Evolutionary conservation across 2,113 vertebrate genomes (phyloP), one percentile per base, ranked within the genome.

Genomic region (Enhydra lutris): DNA sequence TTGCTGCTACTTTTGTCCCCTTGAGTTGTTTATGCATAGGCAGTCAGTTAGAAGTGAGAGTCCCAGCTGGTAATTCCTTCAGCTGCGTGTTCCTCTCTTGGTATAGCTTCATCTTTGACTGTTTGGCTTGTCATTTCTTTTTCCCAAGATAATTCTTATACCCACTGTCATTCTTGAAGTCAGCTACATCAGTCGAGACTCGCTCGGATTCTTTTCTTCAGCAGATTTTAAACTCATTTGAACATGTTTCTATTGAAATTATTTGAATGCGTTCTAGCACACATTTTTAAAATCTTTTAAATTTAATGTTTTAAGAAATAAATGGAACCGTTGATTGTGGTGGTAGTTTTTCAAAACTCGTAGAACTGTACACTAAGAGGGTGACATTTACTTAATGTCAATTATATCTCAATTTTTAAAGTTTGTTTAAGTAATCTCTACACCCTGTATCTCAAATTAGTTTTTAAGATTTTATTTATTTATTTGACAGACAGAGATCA

Each of bases 161-260:
- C 6, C 0, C 74, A 3, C 26, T 45, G 57, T 69, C 7, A 81
- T 74, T 85, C 89, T 78, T 65, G 12, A 89, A 69, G 26, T 71
- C 65, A 91, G 23, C 42, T 81, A 45, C 69, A 39, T 45, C 90
- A 36, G 47, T 69, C 14, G 7, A 94, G 57, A 36, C 31, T 55
- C 39, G 15, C 31, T 74, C 73, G 6, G 36, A 34, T 73, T 61
- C 9, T 92, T 73, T 65, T 39, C 45, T 76, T 73, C 85, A 96
- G 24, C 29, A 82, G 39, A 76, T 87, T 87, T 97, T 92, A 85
- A 95, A 50, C 55, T 82, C 82, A 45, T 69, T 67, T 79, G 42
- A 80, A 47, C n/a, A 47, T 34, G 74, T 65, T 85, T 73, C 80
- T 78, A 31, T 89, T 61, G 14, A 92, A 94, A 71, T 89, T 86